These are phyloP conservation scores for Orchesella flavescens DNA, from an alignment of 2,888 invertebrate species.

Conservation along the genomic window DNA sequence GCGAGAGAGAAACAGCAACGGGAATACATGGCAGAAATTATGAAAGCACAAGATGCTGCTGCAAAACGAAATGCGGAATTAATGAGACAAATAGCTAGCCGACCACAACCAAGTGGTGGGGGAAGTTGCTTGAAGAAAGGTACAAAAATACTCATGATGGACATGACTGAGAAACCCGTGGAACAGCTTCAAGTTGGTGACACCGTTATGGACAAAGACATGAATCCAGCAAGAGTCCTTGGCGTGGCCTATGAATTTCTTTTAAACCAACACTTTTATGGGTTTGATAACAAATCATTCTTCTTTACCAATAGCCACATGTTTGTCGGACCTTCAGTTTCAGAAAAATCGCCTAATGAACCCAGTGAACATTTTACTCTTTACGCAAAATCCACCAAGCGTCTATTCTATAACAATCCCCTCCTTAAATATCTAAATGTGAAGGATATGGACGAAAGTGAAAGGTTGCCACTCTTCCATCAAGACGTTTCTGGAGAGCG, in stretches of 20 bases:
- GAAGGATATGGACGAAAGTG: neutral
- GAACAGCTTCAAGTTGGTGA: constrained; percentile 58
- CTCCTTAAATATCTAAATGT: constrained; percentile 49
- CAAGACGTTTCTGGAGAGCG: neutral
- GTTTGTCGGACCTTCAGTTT: constrained; percentile 36
- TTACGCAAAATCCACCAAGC: constrained; percentile 34
- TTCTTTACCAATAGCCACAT: constrained; percentile 59
- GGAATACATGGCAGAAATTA: neutral
- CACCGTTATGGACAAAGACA: constrained; percentile 51
- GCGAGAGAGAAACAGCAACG: neutral
- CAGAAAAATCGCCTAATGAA: constrained; percentile 5
- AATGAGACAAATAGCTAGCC: neutral
- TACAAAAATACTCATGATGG: constrained; percentile 54
- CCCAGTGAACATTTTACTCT: constrained; percentile 17
- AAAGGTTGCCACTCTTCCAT: neutral
- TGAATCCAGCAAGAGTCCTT: constrained; percentile 49
- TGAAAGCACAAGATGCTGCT: neutral
- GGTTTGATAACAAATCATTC: constrained; percentile 48
- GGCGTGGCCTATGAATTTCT: constrained; percentile 53
- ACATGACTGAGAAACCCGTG: constrained; percentile 44
- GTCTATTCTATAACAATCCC: no score
- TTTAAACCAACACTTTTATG: constrained; percentile 45
- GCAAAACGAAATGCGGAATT: neutral
- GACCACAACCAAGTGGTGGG: neutral
- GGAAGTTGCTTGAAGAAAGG: constrained; percentile 53